Evolutionary conservation across 2,113 vertebrate species (phyloP), one percentile per base, ranked within the genome.

Genomic region (Rhodinocichla rosea): DNA sequence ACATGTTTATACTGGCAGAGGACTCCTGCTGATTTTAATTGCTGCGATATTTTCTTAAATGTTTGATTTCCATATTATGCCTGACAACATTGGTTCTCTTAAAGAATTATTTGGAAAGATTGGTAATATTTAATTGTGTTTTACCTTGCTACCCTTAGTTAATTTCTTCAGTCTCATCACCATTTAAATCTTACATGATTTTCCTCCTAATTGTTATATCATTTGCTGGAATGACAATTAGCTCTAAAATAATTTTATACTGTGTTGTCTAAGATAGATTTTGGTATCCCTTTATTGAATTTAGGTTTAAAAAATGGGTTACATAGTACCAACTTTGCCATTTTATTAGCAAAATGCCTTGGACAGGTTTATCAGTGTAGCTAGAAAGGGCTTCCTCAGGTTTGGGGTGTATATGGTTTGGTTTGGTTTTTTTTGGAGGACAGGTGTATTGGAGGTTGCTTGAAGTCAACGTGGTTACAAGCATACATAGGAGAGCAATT

Each of bases 21-120:
- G 68, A 83, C 77, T 89, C 97, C 92, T 96, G 83, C 96, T 96
- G 96, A 75, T 98, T 95, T 95, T 92, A 95, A 93, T 97, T 97
- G 94, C 94, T 95, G 73, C 87, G 75, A 90, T 97, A 94, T 94
- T 95, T 95, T 94, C 60, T 97, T 97, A 94, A 97, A 95, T 65
- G 35, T 96, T 96, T 95, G 75, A 75, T 96, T 98, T 97, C 96
- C 87, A 79, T 92, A 84, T 94, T 97, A 94, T 35, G 73, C 80
- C 62, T 87, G 76, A 83, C 77, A 94, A 94, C 76, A 55, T 75
- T 82, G 67, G 68, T 96, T 57, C 65, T 94, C 60, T 91, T 93
- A n/a, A 70, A 89, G 75, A 91, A 89, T 96, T 95, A 73, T 53
- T 92, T 3, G 18, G 89, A 92, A 73, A 87, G 74, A 76, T 20